Evolutionary conservation across 2,888 invertebrate species (phyloP).

Genomic region (Kryphioiulus occultus): DNA sequence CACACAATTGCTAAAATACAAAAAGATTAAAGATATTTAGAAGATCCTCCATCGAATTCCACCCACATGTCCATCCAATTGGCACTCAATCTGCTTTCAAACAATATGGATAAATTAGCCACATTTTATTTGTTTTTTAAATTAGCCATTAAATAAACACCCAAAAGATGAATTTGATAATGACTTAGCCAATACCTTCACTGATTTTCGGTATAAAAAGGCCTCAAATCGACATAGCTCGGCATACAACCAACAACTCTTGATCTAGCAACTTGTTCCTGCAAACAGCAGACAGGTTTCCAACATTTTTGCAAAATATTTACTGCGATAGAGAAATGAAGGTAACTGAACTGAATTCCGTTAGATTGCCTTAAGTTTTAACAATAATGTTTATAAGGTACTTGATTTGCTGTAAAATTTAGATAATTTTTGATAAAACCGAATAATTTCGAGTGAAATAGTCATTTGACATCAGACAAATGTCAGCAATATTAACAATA

Average conservation of each 20-base stretch:
- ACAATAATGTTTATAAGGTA: background rate
- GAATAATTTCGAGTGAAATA: no score
- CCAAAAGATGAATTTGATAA: no score
- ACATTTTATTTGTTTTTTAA: background rate
- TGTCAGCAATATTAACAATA: no score
- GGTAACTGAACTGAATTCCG: background rate
- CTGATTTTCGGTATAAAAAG: background rate
- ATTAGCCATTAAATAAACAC: no score
- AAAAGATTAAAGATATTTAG: background rate
- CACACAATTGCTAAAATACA: background rate
- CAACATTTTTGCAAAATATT: background rate
- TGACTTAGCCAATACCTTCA: background rate
- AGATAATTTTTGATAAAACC: no score
- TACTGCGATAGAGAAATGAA: background rate
- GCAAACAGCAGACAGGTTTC: no score
- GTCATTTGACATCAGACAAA: no score
- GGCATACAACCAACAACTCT: background rate
- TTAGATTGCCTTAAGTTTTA: no score
- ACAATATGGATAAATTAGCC: background rate
- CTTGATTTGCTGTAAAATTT: no score
- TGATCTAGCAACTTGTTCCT: background rate
- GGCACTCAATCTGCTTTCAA: background rate
- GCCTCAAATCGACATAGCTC: background rate
- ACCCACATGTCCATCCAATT: background rate
- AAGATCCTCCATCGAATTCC: background rate